These are phyloP conservation scores for Ammospiza nelsoni DNA, from an alignment of 2,113 vertebrate species.

Conservation along the genomic window DNA sequence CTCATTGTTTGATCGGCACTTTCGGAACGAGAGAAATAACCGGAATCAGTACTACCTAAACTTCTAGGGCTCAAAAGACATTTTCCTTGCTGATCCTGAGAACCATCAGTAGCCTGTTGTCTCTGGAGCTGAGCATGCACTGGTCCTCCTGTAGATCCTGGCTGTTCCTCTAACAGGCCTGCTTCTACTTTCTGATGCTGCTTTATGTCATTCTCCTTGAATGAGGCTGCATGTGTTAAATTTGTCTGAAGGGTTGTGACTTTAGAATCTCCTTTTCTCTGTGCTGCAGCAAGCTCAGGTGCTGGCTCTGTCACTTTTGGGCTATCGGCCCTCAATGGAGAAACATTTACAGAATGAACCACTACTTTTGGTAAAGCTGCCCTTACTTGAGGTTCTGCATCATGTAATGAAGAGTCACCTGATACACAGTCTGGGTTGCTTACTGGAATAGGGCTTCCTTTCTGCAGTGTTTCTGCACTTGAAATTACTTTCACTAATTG, in stretches of 20 bases:
- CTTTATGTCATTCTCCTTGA: constrained; percentile 82
- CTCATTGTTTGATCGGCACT: constrained; percentile 95
- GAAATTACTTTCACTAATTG: constrained; percentile 77
- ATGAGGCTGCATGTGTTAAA: constrained; percentile 72
- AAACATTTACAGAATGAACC: constrained; percentile 88
- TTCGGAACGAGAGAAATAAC: constrained; percentile 97
- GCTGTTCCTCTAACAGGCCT: constrained; percentile 81
- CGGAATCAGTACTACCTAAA: constrained; percentile 96
- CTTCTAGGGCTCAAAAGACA: constrained; percentile 93
- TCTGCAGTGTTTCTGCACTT: constrained; percentile 75
- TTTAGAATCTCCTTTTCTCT: constrained; percentile 85
- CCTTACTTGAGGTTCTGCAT: constrained; percentile 81
- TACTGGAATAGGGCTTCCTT: constrained; percentile 66
- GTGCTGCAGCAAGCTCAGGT: constrained; percentile 80
- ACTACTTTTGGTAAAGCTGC: constrained; percentile 92
- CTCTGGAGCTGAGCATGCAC: constrained; percentile 92
- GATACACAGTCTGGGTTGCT: constrained; percentile 59
- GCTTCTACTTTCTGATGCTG: constrained; percentile 74
- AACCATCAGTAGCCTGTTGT: constrained; percentile 94
- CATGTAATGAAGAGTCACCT: constrained; percentile 73
- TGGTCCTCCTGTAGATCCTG: constrained; percentile 71
- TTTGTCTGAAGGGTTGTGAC: constrained; percentile 70
- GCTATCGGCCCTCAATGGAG: constrained; percentile 87
- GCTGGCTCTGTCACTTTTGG: constrained; percentile 81
- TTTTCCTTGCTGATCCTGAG: constrained; percentile 92